Conservation (phyloP, 2,113 vertebrate species). For the Cephalopterus ornatus region DNA sequence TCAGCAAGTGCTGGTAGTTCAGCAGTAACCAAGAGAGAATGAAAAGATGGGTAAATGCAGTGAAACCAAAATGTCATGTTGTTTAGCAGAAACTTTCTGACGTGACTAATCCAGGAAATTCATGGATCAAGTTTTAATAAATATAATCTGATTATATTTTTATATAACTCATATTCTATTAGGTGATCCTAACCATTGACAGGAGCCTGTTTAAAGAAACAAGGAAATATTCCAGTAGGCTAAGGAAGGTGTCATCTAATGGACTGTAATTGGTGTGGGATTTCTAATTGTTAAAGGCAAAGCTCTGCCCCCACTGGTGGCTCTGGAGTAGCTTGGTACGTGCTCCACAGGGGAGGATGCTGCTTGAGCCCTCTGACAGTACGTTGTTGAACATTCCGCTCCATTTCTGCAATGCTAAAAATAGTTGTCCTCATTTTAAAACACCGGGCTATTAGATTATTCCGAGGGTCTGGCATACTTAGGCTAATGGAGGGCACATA, state of each 20-base stretch:
- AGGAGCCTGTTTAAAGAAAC: neutral
- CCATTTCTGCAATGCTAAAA: constrained; percentile 54
- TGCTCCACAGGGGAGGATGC: neutral
- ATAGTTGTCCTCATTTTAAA: constrained; percentile 59
- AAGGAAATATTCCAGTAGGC: neutral
- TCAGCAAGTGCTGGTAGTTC: neutral
- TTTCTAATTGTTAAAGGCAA: neutral
- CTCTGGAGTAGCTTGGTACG: neutral
- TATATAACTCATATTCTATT: neutral
- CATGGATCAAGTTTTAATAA: neutral
- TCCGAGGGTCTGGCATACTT: constrained; percentile 12
- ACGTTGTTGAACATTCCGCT: constrained; percentile 40
- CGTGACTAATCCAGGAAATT: neutral
- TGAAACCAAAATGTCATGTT: neutral
- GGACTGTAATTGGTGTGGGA: neutral
- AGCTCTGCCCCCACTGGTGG: neutral
- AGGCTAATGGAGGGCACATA: constrained; percentile 21
- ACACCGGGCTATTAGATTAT: constrained; percentile 42
- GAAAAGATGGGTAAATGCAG: neutral
- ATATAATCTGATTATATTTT: neutral
- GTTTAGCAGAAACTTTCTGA: neutral
- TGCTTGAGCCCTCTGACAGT: neutral
- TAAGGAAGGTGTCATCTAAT: neutral
- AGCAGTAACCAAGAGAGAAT: neutral
- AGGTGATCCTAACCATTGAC: neutral